Evolutionary conservation across 2,113 vertebrate species (phyloP).

Genomic region (Osmerus eperlanus): DNA sequence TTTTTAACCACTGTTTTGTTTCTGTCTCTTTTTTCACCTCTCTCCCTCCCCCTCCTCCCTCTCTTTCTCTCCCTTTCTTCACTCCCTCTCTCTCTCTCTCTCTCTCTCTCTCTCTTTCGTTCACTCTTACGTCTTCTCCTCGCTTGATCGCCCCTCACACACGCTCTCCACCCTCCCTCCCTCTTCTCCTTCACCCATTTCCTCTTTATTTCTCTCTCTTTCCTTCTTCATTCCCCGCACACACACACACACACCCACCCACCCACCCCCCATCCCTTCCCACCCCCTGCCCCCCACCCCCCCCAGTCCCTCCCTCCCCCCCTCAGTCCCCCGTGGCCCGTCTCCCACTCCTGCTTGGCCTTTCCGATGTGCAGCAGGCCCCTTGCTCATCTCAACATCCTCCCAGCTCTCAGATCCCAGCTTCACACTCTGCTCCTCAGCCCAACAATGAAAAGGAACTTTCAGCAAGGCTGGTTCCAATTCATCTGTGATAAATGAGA

Average conservation of each 20-base stretch:
- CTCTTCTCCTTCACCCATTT: neutral
- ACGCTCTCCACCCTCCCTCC: neutral
- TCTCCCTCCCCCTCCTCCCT: slow-evolving; percentile 21
- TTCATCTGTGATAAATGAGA: slow-evolving; percentile 99
- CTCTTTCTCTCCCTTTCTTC: slow-evolving; percentile 17
- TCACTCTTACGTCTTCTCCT: slow-evolving; percentile 1
- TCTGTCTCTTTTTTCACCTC: slow-evolving; percentile 17
- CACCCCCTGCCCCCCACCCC: neutral
- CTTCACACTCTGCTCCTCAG: slow-evolving; percentile 23
- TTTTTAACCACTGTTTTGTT: slow-evolving; percentile 37
- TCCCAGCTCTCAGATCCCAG: neutral
- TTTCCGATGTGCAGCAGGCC: slow-evolving; percentile 44
- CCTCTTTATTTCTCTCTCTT: neutral
- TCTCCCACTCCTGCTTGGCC: slow-evolving; percentile 31
- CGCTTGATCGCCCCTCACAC: slow-evolving; percentile 51
- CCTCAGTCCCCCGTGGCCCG: neutral
- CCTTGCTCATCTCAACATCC: neutral
- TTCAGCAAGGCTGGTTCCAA: slow-evolving; percentile 99
- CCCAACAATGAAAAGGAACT: slow-evolving; percentile 77
- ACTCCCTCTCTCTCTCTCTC: neutral
- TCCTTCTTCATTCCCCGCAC: neutral
- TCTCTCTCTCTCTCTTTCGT: slow-evolving; percentile 20
- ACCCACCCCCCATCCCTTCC: neutral
- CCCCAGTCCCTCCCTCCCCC: neutral
- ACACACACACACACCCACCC: no score